A percentile compares a stretch with the other conserved stretches of the same genome.
These are phyloP conservation scores for Copidosoma floridanum DNA, from an alignment of 1,140 invertebrate genomes.

Conservation along the genomic window DNA sequence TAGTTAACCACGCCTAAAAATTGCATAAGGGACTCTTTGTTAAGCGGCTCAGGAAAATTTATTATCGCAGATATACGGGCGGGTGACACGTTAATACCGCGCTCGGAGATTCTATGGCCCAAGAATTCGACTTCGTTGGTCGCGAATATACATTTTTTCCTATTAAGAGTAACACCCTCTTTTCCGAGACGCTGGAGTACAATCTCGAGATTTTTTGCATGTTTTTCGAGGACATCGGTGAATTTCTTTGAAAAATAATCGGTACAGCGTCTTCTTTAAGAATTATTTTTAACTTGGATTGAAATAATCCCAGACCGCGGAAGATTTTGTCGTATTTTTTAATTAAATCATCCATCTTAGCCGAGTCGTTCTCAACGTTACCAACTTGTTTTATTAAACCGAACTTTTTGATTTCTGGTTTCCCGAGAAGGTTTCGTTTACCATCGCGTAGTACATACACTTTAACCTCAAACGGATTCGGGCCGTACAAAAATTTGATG, in stretches of 20 bases:
- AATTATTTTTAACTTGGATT: not conserved
- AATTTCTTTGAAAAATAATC: conserved; percentile 20
- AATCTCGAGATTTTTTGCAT: conserved; percentile 27
- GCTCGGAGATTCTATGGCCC: conserved; percentile 33
- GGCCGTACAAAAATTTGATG: not conserved
- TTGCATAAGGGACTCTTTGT: conserved; percentile 44
- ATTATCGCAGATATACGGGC: conserved; percentile 37
- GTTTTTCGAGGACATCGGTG: conserved; percentile 20
- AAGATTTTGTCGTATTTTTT: conserved; percentile 17
- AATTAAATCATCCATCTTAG: conserved; percentile 20
- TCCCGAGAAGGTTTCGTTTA: conserved; percentile 19
- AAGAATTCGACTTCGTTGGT: conserved; percentile 29
- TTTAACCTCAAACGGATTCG: no score
- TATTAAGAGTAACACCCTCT: conserved; percentile 37
- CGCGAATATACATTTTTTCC: not conserved
- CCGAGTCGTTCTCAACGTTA: conserved; percentile 21
- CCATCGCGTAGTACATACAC: conserved; percentile 18
- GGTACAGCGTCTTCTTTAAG: conserved; percentile 4
- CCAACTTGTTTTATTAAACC: no score
- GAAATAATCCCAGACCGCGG: not conserved
- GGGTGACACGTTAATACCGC: conserved; percentile 37
- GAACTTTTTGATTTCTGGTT: no score
- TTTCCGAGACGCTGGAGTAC: conserved; percentile 30
- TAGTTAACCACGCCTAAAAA: conserved; percentile 35
- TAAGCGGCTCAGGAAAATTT: conserved; percentile 36